Base-by-base conservation (phyloP, 2,888 invertebrate species). In the Lithophane leautieri region DNA sequence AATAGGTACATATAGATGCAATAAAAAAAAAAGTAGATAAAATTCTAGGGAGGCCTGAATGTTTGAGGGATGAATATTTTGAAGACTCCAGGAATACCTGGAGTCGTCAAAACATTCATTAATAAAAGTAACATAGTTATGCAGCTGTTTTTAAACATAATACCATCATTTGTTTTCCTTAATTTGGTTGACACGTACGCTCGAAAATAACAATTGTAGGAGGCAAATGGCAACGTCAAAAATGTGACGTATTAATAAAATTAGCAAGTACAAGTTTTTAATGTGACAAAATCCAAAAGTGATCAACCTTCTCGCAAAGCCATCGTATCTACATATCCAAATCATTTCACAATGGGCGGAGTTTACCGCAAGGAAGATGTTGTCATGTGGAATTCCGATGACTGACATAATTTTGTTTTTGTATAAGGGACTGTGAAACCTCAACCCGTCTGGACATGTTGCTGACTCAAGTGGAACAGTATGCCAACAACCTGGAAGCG, bases 401-500 rank as follows among this genome's bases (percentile, higher is more conserved):
- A 63, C 56, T 25, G 62, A 79, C 79, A 34, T 72, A 25, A 25
- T 34, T 16, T 22, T 50, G 16, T 70, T n/a, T 78, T 61, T 76
- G 28, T 75, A 50, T 12, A 94, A 99, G 99, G 94, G 98, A 98
- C 91, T 98, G 98, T 90, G 98, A 99, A 93, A 98, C 98, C 70
- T 98, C 99, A 65, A 99, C 99, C 89, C 98, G 99, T 60, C 96
- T 99, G 89, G 99, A 99, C 96, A 99, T 99, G 96, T 97, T 99
- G 77, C 96, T 99, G 58, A 98, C 98, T 52, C 98, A 99, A 85
- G 99, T 99, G 98, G 99, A 99, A 94, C 99, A 99, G 93, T 99
- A 99, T 92, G 99, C 99, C 34, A 99, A 99, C 94, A 99, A 99
- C 94, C 97, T 99, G 91, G 99, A 99, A 95, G 98, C 98, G 6